phyloP scores from a whole-genome alignment of 2,113 vertebrate species.

The Anguilla japonica region DNA sequence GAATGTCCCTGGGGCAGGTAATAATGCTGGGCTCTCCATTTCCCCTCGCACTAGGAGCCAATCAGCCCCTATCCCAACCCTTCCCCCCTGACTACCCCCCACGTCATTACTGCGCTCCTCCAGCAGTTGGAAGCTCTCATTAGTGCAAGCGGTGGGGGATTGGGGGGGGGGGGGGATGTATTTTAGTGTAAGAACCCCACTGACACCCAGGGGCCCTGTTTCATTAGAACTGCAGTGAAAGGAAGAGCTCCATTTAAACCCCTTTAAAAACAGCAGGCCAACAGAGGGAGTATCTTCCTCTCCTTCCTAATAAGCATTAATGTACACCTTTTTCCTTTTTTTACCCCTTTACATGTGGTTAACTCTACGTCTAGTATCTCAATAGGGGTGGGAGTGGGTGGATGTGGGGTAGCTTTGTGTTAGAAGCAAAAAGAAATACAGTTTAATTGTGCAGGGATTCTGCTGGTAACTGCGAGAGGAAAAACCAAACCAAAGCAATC shows the following conservation, averaged over 20 bases:
- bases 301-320: background rate
- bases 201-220: slow-evolving; percentile 1
- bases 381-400: background rate
- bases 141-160: background rate
- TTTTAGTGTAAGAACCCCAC: slow-evolving; percentile 10
- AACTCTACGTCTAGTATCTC: slow-evolving; percentile 8
- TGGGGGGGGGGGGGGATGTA: background rate
- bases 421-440: slow-evolving; percentile 13
- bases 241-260: background rate
- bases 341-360: slow-evolving; percentile 1
- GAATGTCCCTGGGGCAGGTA: background rate
- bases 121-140: slow-evolving; percentile 17
- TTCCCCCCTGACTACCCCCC: background rate
- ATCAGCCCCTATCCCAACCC: background rate
- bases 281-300: background rate
- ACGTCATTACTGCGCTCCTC: background rate
- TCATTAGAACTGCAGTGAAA: background rate
- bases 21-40: slow-evolving; percentile 12
- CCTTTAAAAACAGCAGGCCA: background rate
- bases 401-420: slow-evolving; percentile 9
- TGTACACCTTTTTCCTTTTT: background rate
- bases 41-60: background rate
- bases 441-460: background rate
- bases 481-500: slow-evolving; percentile 52
- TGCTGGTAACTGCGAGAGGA: slow-evolving; percentile 43